Conservation (phyloP, 2,888 invertebrate species). For the Leucophora obtusa region DNA sequence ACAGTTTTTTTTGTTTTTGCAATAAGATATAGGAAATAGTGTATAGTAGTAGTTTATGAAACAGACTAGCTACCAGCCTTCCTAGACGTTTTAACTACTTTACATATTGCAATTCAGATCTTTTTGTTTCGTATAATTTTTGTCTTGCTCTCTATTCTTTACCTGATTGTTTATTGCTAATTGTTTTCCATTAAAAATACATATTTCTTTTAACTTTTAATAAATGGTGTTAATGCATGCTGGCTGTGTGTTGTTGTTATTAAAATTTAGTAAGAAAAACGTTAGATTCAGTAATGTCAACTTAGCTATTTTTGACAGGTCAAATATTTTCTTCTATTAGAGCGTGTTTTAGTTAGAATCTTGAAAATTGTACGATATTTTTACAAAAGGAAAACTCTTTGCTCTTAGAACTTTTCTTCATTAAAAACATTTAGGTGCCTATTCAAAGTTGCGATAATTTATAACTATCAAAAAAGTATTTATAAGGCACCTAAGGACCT, state of each 20-base stretch:
- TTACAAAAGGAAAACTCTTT: no score
- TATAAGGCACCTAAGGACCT: no score
- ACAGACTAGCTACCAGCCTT: not conserved
- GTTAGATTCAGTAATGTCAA: no score
- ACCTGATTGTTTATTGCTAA: slow-evolving; percentile 13
- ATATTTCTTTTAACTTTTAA: slow-evolving; percentile 19
- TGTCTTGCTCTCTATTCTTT: not conserved
- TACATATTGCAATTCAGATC: not conserved
- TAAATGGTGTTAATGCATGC: slow-evolving; percentile 37
- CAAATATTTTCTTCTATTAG: no score
- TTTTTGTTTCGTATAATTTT: not conserved
- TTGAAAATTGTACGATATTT: no score
- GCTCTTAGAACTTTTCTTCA: no score
- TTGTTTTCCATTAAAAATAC: slow-evolving; percentile 33
- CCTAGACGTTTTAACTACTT: not conserved
- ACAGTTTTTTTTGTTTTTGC: no score
- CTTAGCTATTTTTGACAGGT: no score
- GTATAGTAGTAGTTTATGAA: not conserved
- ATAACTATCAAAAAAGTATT: no score
- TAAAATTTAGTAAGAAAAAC: not conserved
- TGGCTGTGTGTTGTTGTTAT: not conserved
- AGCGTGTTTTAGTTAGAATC: no score
- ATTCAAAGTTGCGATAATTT: no score
- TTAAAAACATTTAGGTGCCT: no score
- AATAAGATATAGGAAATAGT: not conserved